Conservation (phyloP, 2,113 vertebrate genomes). For the Heloderma charlesbogerti region DNA sequence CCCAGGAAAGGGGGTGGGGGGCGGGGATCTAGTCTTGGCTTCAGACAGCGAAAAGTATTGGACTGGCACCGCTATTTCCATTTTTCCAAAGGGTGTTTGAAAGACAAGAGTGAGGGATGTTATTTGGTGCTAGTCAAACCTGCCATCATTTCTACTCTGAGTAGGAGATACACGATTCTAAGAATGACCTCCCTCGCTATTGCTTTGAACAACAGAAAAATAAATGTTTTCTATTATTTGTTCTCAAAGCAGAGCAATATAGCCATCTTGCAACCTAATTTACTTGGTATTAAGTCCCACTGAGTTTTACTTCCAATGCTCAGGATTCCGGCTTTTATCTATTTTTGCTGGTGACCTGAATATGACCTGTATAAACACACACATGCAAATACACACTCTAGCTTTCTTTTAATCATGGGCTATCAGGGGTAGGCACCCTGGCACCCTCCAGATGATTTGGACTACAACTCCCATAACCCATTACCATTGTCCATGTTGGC, state of each 20-base stretch:
- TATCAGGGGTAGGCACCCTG: too few relatives aligned
- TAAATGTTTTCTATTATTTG: not conserved
- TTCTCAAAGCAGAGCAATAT: too few relatives aligned
- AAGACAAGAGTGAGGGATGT: not conserved
- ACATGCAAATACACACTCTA: not conserved
- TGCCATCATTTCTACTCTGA: too few relatives aligned
- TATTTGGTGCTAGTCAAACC: not conserved
- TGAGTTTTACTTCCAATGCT: not conserved
- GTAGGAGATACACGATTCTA: too few relatives aligned
- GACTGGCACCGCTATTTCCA: not conserved
- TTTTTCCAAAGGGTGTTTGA: not conserved
- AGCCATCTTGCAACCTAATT: not conserved
- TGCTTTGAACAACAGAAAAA: not conserved
- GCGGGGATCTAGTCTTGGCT: not conserved
- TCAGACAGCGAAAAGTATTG: not conserved
- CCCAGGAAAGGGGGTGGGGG: not conserved
- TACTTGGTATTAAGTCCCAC: not conserved
- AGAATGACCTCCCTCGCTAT: not conserved
- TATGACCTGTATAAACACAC: not conserved
- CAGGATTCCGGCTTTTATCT: rapidly evolving
- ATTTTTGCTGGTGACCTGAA: not conserved
- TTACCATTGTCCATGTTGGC: too few relatives aligned
- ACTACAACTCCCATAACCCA: too few relatives aligned
- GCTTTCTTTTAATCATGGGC: not conserved
- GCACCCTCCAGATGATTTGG: too few relatives aligned